These are phyloP conservation scores for Corythaeola cristata DNA, from an alignment of 2,113 vertebrate genomes.

Conservation along the genomic window DNA sequence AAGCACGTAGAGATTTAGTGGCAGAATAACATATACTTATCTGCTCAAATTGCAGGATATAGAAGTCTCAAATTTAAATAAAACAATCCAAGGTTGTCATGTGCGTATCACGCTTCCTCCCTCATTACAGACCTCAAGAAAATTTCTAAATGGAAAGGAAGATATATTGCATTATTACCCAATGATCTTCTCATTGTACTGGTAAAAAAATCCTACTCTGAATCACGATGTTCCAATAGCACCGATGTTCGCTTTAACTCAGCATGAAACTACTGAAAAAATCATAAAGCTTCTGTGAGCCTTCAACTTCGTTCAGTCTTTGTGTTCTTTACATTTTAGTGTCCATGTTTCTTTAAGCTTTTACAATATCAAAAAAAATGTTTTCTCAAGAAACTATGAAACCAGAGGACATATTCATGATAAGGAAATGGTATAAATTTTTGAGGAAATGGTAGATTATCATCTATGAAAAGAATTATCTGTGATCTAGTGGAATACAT, in stretches of 20 bases:
- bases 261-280: not conserved
- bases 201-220: not conserved
- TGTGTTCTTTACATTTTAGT: not conserved
- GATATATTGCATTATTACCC: not conserved
- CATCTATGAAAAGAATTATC: not conserved
- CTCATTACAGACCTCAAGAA: not conserved
- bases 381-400: not conserved
- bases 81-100: not conserved
- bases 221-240: not conserved
- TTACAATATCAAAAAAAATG: not conserved
- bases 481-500: not conserved
- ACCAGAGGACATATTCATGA: not conserved
- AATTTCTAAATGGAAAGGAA: not conserved
- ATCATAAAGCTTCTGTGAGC: not conserved
- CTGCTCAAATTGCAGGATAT: not conserved
- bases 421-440: not conserved
- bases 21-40: not conserved
- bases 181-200: not conserved
- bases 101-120: accelerated
- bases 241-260: not conserved
- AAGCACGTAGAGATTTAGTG: not conserved
- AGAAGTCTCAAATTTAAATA: not conserved
- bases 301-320: not conserved
- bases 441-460: not conserved
- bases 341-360: not conserved